Conservation (phyloP, 35 echinoderm and acorn worm species). For the Heliocidaris erythrogramma region DNA sequence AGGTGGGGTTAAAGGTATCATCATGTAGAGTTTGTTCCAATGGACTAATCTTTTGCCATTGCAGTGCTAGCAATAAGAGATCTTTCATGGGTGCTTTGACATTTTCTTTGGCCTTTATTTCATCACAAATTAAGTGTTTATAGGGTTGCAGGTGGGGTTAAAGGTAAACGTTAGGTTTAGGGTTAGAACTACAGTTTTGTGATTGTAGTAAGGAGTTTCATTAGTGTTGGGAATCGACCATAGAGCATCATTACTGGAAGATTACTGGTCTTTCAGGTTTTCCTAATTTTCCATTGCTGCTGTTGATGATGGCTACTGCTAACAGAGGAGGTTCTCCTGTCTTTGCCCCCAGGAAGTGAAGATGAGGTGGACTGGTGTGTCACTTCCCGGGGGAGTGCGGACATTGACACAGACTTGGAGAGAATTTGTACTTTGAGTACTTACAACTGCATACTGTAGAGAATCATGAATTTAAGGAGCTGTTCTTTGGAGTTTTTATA, state of each 20-base stretch:
- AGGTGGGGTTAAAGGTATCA: too few species aligned
- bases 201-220: too few species aligned
- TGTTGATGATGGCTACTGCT: background rate
- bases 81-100: background rate
- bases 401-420: background rate
- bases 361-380: background rate
- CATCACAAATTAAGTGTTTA: too few species aligned
- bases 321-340: background rate
- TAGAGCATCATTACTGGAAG: too few species aligned
- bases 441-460: background rate
- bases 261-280: background rate
- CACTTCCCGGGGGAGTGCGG: background rate
- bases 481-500: too few species aligned
- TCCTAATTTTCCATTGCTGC: background rate
- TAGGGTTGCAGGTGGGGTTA: too few species aligned
- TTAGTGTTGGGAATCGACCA: too few species aligned
- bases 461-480: too few species aligned
- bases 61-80: background rate
- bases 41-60: background rate
- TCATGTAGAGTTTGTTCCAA: background rate
- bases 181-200: too few species aligned
- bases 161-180: too few species aligned
- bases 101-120: too few species aligned
- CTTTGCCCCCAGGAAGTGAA: background rate
- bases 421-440: background rate